These are phyloP conservation scores for Drosophila infuscata DNA, from an alignment of 2,888 invertebrate species.

Conservation along the genomic window DNA sequence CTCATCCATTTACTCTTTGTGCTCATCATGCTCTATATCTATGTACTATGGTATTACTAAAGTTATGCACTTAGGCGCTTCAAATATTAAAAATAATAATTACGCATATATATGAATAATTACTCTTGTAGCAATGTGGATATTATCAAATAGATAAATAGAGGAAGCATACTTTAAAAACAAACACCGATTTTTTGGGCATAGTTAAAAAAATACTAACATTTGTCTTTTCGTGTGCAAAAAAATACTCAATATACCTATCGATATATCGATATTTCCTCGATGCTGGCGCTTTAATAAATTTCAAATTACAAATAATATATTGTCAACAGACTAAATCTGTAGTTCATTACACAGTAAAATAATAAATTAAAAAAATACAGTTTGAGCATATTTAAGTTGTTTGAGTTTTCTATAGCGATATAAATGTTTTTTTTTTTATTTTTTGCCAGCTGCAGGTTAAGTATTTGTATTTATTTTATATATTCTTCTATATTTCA, in stretches of 20 bases:
- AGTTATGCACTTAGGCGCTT: neutral
- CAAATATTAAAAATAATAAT: slow-evolving; percentile 18
- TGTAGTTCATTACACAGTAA: neutral
- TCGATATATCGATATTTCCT: slow-evolving; percentile 29
- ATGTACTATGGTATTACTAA: slow-evolving; percentile 80
- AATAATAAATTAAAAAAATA: neutral
- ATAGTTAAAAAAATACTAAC: neutral
- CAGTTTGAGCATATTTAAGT: neutral
- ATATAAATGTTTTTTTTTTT: neutral
- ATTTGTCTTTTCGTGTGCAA: neutral
- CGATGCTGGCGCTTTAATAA: neutral
- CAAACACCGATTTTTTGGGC: neutral
- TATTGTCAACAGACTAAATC: no score
- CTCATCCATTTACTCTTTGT: slow-evolving; percentile 81
- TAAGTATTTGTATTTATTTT: no score
- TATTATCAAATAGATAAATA: neutral
- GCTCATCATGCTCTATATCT: slow-evolving; percentile 77
- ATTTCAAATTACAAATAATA: neutral
- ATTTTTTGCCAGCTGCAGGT: neutral
- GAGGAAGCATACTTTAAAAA: neutral
- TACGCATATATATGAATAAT: slow-evolving; percentile 10
- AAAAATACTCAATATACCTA: slow-evolving; percentile 7
- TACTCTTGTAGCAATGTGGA: neutral
- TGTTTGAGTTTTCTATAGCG: neutral
- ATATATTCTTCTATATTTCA: neutral